Conservation (phyloP, 1,140 invertebrate species). For the Micrasema longulum region DNA sequence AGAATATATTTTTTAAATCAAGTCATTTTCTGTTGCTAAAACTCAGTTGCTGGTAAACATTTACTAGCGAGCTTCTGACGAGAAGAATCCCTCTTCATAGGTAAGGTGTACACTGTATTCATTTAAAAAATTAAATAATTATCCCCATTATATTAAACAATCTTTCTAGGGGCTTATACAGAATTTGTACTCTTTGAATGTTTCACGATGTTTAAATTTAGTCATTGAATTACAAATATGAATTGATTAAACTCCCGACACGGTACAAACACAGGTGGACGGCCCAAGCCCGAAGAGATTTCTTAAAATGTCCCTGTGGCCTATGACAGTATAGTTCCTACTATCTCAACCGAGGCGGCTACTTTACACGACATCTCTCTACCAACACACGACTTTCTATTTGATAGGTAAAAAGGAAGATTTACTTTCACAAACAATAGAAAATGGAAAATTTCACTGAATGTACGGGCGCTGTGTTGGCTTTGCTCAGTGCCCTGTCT, state of each 20-base stretch:
- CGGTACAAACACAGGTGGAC: not conserved
- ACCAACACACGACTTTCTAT: slow-evolving; percentile 42
- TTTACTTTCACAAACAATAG: not conserved
- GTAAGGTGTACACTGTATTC: slow-evolving; percentile 11
- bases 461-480: slow-evolving; percentile 35
- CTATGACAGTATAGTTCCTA: not conserved
- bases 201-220: slow-evolving; percentile 52
- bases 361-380: slow-evolving; percentile 48
- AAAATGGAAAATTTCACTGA: slow-evolving; percentile 33
- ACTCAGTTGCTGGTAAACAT: too few species aligned
- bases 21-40: too few species aligned
- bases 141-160: slow-evolving; percentile 39
- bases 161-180: slow-evolving; percentile 65
- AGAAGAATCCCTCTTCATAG: slow-evolving; percentile 4
- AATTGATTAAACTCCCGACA: slow-evolving; percentile 38
- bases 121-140: slow-evolving; percentile 42
- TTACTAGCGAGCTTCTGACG: slow-evolving; percentile 6
- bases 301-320: too few species aligned
- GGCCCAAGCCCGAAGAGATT: not conserved
- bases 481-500: slow-evolving; percentile 47
- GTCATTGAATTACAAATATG: slow-evolving; percentile 45
- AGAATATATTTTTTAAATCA: too few species aligned
- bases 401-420: slow-evolving; percentile 1
- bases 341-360: slow-evolving; percentile 45
- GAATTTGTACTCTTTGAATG: slow-evolving; percentile 69